Evolutionary conservation across 1,140 invertebrate genomes (phyloP), one percentile per base, ranked within the genome.

Genomic region (Apis laboriosa): DNA sequence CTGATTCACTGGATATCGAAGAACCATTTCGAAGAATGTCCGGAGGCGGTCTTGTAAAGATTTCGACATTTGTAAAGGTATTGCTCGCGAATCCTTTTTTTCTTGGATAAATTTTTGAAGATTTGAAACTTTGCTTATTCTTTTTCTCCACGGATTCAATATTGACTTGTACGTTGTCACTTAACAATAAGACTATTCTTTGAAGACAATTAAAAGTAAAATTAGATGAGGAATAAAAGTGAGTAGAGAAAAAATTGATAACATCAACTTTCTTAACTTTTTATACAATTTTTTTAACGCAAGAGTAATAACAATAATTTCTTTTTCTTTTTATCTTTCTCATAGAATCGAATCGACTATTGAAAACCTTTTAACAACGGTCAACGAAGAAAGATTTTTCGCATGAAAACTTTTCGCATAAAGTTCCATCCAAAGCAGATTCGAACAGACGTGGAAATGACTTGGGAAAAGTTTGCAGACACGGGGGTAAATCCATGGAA

Each of bases 381-480:
- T 67, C 79, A 76, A 21, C 11, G 5, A 1, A 19, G 43, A 63
- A 9, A 17, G 67, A n/a, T 81, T 66, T 58, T 43, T 43, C 34
- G 17, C 34, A 34, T 3, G 1, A 13, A 24, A 82, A 77, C 19
- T 61, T 82, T 63, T 60, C 80, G 56, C 28, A 61, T 77, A 55
- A 81, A 67, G 66, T 82, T 77, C 64, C 24, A 58, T 60, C 24
- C 64, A 5, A 28, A 24, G n/a, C 73, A 68, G 55, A 58, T 77
- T 81, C 73, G 74, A 68, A 58, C 55, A 76, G 56, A 77, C 21
- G 58, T 19, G 51, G 55, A 61, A 61, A 77, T 77, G 64, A 77
- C 80, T 82, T 77, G 17, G 7, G 60, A 7, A 68, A 82, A 82
- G 73, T 82, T 82, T 61, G 49, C 74, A 68, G 80, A 82, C 74